These are phyloP conservation scores for Ophthalmolycus amberensis DNA, from an alignment of 2,113 vertebrate genomes.

Conservation along the genomic window DNA sequence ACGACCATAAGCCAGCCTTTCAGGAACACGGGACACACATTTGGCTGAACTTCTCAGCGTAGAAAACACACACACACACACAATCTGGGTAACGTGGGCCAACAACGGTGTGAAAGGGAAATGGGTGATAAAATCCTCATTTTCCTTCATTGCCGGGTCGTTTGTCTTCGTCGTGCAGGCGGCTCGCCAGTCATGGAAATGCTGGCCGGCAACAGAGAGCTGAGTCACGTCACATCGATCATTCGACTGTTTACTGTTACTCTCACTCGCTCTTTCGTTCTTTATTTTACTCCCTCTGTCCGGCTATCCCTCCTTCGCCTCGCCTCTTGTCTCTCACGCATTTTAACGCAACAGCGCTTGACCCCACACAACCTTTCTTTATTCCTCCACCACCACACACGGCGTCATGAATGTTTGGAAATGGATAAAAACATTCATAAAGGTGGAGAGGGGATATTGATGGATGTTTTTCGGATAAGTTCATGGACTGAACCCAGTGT, in stretches of 20 bases:
- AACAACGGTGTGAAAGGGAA: slow-evolving; percentile 69
- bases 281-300: slow-evolving; percentile 31
- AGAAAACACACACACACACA: slow-evolving; percentile 40
- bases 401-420: neutral
- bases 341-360: slow-evolving; percentile 6
- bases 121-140: slow-evolving; percentile 83
- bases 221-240: slow-evolving; percentile 77
- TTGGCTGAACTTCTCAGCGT: slow-evolving; percentile 75
- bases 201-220: slow-evolving; percentile 66
- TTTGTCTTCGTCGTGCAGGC: slow-evolving; percentile 76
- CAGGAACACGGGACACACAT: slow-evolving; percentile 65
- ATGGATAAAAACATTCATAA: neutral
- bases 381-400: neutral
- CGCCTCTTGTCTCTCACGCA: slow-evolving; percentile 16
- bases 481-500: slow-evolving; percentile 5
- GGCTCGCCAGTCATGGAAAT: slow-evolving; percentile 69
- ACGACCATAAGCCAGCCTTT: slow-evolving; percentile 66
- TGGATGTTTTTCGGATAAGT: slow-evolving; percentile 25
- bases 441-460: neutral
- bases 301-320: slow-evolving; percentile 1
- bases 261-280: slow-evolving; percentile 42
- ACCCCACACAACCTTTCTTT: slow-evolving; percentile 10
- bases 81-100: slow-evolving; percentile 59
- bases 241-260: slow-evolving; percentile 70
- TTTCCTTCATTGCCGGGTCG: slow-evolving; percentile 75